Evolutionary conservation across 2,797 vertebrate genomes (phyloP).

Genomic region (Sciaenops ocellatus): DNA sequence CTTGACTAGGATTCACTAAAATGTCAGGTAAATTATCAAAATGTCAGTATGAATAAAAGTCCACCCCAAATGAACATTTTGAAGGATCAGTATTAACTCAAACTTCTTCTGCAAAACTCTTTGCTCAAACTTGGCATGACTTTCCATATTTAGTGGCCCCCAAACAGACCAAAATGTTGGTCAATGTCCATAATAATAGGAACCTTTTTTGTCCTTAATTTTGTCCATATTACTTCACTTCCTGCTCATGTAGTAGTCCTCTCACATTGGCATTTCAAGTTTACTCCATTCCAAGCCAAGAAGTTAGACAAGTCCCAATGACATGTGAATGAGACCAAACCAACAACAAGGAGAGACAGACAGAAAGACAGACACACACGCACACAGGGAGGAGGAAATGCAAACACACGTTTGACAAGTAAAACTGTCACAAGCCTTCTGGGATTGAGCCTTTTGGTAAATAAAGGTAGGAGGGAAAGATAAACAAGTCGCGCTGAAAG

Average conservation of each 20-base stretch:
- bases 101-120: background rate
- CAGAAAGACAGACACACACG: background rate
- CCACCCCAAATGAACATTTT: background rate
- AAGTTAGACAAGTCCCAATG: constrained; percentile 22
- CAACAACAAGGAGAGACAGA: constrained; percentile 17
- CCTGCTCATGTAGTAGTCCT: background rate
- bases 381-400: constrained; percentile 36
- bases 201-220: background rate
- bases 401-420: constrained; percentile 62
- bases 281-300: constrained; percentile 5
- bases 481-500: constrained; percentile 60
- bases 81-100: background rate
- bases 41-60: background rate
- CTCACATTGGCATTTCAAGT: constrained; percentile 2
- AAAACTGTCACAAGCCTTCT: constrained; percentile 63
- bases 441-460: constrained; percentile 64
- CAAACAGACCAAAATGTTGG: background rate
- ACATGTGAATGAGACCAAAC: constrained; percentile 28
- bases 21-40: constrained; percentile 1
- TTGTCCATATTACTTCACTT: background rate
- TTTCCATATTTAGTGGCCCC: background rate
- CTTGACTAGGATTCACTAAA: background rate
- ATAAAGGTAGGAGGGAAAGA: constrained; percentile 56
- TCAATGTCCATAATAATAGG: no score
- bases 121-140: background rate